Evolutionary conservation across 2,113 vertebrate species (phyloP), one percentile per base, ranked within the genome.

Genomic region (Burhinus oedicnemus): DNA sequence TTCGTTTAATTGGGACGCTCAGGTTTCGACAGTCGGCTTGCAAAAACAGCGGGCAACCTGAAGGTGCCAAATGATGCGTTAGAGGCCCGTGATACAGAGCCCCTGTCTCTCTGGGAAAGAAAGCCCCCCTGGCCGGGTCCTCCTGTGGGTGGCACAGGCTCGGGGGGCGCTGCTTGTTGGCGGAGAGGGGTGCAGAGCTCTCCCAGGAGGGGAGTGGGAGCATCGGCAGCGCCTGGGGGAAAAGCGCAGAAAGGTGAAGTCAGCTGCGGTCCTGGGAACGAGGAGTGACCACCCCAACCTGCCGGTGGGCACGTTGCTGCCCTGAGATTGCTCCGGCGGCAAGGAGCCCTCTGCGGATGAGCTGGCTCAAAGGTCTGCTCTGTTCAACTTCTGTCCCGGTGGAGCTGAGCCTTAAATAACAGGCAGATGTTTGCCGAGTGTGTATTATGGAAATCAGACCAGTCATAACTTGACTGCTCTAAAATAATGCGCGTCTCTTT

Each of bases 381-480:
- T 66, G 19, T 70, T 69, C 66, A 8, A 62, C 60, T 58, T 64
- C 68, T 94, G 85, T 95, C 82, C 79, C 5, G 2, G 70, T 70
- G 85, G 82, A 95, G 82, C 62, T 0, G 6, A 91, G 85, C 90
- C 83, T 94, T 93, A 85, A 97, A 85, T 92, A 95, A 94, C 93
- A 97, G 90, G 95, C 96, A 96, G 96, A 95, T 93, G 82, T 97
- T 96, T 95, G 89, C 80, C 88, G 92, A 92, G 92, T 3, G 1
- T 44, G 86, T 52, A 79, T 87, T 94, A 90, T 93, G 92, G 95
- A 97, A 95, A 93, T 93, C 92, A 92, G 86, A 93, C 95, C 69
- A 95, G 96, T 95, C 95, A 94, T 81, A 93, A 94, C 92, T 93
- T 93, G 95, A 94, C 76, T 95, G 94, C 72, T 81, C 89, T 77